Evolutionary conservation across 2,888 invertebrate species (phyloP).

Genomic region (Drosophila limbata): DNA sequence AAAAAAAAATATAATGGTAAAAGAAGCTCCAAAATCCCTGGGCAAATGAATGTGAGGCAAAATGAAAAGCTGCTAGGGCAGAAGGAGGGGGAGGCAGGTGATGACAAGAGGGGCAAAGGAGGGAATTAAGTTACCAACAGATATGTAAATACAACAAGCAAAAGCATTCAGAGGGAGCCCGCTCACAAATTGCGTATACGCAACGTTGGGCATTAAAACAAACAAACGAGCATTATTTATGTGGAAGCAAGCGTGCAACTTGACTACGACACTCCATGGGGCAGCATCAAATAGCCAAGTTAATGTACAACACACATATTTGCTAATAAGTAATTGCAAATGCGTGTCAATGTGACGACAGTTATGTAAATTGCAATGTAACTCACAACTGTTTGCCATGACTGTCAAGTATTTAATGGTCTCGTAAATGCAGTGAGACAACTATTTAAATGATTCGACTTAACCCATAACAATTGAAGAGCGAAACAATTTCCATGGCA

Average conservation of each 20-base stretch:
- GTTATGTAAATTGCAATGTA: constrained; percentile 45
- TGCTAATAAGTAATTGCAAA: constrained; percentile 41
- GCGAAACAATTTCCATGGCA: constrained; percentile 23
- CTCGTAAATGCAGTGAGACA: constrained; percentile 8
- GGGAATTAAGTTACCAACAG: constrained; percentile 60
- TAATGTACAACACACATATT: constrained; percentile 4
- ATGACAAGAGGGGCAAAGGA: not conserved
- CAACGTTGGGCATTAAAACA: constrained; percentile 66
- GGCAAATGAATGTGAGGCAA: constrained; percentile 35
- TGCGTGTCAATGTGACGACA: constrained; percentile 57
- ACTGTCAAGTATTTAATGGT: constrained; percentile 37
- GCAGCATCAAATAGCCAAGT: constrained; percentile 6
- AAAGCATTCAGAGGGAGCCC: constrained; percentile 34
- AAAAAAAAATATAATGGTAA: not conserved
- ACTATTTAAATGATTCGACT: constrained; percentile 41
- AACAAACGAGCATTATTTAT: constrained; percentile 71
- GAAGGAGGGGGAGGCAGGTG: not conserved
- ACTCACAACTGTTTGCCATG: constrained; percentile 11
- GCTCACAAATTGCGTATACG: constrained; percentile 70
- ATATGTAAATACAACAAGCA: constrained; percentile 25
- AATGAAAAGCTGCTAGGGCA: constrained; percentile 7
- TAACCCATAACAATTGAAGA: constrained; percentile 9
- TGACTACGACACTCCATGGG: constrained; percentile 29
- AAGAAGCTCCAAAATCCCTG: constrained; percentile 28
- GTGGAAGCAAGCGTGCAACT: constrained; percentile 69